Evolutionary conservation across 2,113 vertebrate species (phyloP), one percentile per base, ranked within the genome.

Genomic region (Ammospiza caudacuta): DNA sequence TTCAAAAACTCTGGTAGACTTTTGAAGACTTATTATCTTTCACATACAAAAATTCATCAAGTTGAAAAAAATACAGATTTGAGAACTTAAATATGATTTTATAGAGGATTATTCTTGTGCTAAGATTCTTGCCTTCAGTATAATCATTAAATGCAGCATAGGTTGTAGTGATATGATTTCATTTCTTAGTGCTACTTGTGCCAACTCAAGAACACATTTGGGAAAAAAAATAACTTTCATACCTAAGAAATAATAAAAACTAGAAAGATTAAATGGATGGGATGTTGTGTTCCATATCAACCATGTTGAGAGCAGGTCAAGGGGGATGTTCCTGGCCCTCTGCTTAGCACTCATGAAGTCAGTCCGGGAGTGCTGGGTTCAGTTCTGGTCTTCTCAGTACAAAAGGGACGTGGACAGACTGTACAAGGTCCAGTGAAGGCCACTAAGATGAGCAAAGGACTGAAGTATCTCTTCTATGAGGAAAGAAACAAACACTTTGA

Each of bases 261-360:
- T 31, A 12, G 22, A 47, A 79, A 29, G 19, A 31, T 69, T 0
- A 54, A 89, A 23, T 57, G 31, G 17, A 33, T 54, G 19, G 44
- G 24, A 23, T 59, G 1, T 54, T 35, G 6, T 33, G 11, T 66
- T 24, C 12, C 13, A 33, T 55, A 57, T 18, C 9, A 69, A 4
- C 11, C 0, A 0, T n/a, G 4, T 27, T 77, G 15, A 11, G 13
- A 70, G 11, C 51, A n/a, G 14, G 5, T 37, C 2, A 5, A 57
- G 3, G 31, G 18, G 76, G 8, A 8, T 29, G 5, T 15, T 59
- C 15, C 12, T 70, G 70, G 15, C 15, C 14, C 9, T 46, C 62
- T 80, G 25, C 12, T 75, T 21, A 57, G 27, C 12, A 12, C 27
- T 82, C 2, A 2, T 7, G 21, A 47, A 4, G 61, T 17, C 70